A percentile compares a stretch with the other conserved stretches of the same genome.
phyloP scores from a whole-genome alignment of 2,888 invertebrate species.

The Yponomeuta sedellus region DNA sequence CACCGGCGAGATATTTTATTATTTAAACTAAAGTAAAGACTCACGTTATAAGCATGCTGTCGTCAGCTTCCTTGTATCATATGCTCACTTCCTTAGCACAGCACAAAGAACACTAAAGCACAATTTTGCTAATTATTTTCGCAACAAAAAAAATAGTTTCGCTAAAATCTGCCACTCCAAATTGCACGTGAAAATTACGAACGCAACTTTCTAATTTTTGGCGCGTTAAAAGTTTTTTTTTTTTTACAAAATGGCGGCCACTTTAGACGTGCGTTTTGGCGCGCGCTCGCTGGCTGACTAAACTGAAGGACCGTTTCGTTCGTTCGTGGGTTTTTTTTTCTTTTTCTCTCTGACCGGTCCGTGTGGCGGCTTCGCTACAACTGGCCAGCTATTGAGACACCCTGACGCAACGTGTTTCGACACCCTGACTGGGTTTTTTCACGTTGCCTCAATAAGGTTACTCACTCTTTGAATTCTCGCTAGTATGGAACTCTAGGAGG shows the following conservation, averaged over 20 bases:
- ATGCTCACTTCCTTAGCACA: constrained; percentile 53
- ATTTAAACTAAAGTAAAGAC: constrained; percentile 34
- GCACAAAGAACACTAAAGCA: constrained; percentile 48
- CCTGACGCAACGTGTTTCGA: constrained; percentile 68
- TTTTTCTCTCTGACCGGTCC: constrained; percentile 39
- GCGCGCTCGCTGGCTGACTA: constrained; percentile 57
- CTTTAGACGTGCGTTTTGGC: constrained; percentile 37
- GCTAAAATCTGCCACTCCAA: constrained; percentile 8
- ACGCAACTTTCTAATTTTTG: constrained; percentile 55
- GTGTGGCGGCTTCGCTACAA: constrained; percentile 22
- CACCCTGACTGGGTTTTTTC: constrained; percentile 49
- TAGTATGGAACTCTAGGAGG: neutral
- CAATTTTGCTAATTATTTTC: constrained; percentile 24
- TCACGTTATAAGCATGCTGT: constrained; percentile 69
- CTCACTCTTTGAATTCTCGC: constrained; percentile 26
- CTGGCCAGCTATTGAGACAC: constrained; percentile 3
- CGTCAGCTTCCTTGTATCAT: constrained; percentile 56
- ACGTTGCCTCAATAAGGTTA: constrained; percentile 42
- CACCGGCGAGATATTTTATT: neutral
- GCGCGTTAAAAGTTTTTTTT: constrained; percentile 32
- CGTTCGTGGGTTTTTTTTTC: constrained; percentile 38
- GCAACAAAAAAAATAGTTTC: constrained; percentile 25
- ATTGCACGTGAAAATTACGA: constrained; percentile 13
- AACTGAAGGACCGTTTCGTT: constrained; percentile 33
- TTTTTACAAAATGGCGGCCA: constrained; percentile 32